These are phyloP conservation scores for Halcyon chelicuti DNA, from an alignment of 2,797 vertebrate species.

Conservation along the genomic window DNA sequence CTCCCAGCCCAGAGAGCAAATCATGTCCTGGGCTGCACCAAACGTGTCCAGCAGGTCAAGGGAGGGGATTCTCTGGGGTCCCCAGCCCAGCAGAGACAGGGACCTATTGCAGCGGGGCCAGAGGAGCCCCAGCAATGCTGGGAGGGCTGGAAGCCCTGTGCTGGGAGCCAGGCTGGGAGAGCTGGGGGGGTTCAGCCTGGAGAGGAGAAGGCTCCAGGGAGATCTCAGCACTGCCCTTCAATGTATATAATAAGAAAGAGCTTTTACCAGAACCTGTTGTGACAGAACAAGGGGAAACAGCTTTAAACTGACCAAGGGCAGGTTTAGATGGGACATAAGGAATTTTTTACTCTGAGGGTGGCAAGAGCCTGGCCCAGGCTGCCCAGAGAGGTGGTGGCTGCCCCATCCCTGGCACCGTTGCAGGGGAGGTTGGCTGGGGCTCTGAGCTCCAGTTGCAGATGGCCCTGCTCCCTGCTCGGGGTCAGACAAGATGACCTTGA, in stretches of 20 bases:
- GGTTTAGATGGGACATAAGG: rapidly evolving
- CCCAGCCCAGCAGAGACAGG: too few relatives aligned
- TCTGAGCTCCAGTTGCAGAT: rapidly evolving
- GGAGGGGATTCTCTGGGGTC: neutral
- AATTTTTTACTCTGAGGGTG: rapidly evolving
- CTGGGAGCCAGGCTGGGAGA: neutral
- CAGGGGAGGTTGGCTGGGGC: neutral
- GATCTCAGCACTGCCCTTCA: rapidly evolving
- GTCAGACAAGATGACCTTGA: neutral
- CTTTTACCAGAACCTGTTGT: neutral
- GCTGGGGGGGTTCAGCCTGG: rapidly evolving
- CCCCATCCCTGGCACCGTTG: neutral
- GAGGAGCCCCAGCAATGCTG: neutral
- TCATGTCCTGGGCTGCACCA: rapidly evolving
- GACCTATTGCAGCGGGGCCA: neutral
- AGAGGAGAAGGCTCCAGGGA: neutral
- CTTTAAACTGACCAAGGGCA: neutral
- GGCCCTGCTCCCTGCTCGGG: neutral
- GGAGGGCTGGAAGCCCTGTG: neutral
- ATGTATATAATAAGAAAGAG: neutral
- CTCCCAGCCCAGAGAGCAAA: neutral
- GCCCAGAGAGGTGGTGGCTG: neutral
- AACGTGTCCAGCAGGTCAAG: rapidly evolving
- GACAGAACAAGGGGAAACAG: neutral
- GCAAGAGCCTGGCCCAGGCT: neutral